phyloP scores from a whole-genome alignment of 92 coral and sea anemone species.

The Actinostola sp. region DNA sequence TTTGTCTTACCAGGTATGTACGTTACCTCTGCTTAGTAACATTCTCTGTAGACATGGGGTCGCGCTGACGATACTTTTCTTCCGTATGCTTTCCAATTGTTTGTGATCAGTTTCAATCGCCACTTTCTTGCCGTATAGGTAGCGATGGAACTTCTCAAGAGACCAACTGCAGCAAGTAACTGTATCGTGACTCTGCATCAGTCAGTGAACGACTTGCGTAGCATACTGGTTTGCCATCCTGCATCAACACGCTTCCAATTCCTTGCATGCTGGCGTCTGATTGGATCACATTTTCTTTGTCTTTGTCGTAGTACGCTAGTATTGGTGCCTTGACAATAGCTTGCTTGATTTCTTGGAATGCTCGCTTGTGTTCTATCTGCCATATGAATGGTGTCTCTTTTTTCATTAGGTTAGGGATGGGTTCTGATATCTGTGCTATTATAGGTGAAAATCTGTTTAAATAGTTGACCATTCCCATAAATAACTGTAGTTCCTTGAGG shows the following conservation, averaged over 20 bases:
- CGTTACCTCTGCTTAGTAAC: constrained; percentile 35
- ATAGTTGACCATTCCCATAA: constrained; percentile 56
- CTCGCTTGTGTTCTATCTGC: constrained; percentile 46
- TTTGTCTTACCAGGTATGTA: constrained; percentile 53
- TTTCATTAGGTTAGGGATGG: constrained; percentile 19
- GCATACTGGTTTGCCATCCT: constrained; percentile 56
- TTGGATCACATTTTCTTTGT: constrained; percentile 31
- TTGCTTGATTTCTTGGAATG: constrained; percentile 38
- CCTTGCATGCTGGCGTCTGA: constrained; percentile 53
- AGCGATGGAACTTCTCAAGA: constrained; percentile 57
- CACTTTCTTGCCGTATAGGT: constrained; percentile 57
- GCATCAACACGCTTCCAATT: constrained; percentile 55
- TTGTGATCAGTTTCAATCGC: constrained; percentile 53
- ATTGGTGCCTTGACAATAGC: constrained; percentile 22
- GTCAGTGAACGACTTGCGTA: constrained; percentile 55
- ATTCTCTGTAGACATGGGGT: constrained; percentile 61
- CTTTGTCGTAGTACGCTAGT: constrained; percentile 29
- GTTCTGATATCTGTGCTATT: constrained; percentile 24
- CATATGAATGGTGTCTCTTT: constrained; percentile 32
- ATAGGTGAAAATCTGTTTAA: constrained; percentile 32
- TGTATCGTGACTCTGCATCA: constrained; percentile 51
- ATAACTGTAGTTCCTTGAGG: constrained; percentile 56
- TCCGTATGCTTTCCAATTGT: constrained; percentile 50
- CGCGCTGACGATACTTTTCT: constrained; percentile 52
- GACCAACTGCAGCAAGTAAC: constrained; percentile 66